These are phyloP conservation scores for Copidosoma floridanum DNA, from an alignment of 1,140 invertebrate genomes.

Conservation along the genomic window DNA sequence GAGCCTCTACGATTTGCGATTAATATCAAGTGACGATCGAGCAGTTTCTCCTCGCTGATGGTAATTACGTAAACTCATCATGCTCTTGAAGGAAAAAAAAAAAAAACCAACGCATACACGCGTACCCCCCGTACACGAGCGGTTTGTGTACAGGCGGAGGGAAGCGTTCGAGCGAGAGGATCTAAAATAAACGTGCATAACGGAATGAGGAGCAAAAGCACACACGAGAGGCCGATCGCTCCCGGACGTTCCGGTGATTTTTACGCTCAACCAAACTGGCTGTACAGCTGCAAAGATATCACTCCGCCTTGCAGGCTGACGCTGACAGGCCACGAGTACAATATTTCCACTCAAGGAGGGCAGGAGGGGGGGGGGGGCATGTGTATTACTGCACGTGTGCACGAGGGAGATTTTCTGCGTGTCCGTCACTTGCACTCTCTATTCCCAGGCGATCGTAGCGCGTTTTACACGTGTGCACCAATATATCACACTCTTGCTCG, in stretches of 20 bases:
- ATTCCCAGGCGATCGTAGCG: conserved; percentile 14
- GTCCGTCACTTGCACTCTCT: conserved; percentile 24
- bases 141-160: no score
- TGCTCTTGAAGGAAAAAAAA: no score
- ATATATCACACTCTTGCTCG: no score
- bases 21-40: background rate
- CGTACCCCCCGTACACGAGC: no score
- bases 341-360: no score
- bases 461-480: no score
- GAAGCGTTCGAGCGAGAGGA: conserved; percentile 1
- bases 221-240: background rate
- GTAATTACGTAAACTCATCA: background rate
- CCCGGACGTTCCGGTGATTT: conserved; percentile 9
- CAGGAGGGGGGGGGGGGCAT: no score
- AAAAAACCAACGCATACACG: no score
- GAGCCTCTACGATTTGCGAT: no score
- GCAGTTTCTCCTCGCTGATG: background rate
- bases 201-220: background rate
- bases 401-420: background rate
- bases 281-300: no score
- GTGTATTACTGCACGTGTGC: background rate
- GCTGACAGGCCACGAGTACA: background rate
- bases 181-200: background rate
- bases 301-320: background rate
- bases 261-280: no score